phyloP scores from a whole-genome alignment of 2,888 invertebrate species.

The Brachyopa scutellaris region DNA sequence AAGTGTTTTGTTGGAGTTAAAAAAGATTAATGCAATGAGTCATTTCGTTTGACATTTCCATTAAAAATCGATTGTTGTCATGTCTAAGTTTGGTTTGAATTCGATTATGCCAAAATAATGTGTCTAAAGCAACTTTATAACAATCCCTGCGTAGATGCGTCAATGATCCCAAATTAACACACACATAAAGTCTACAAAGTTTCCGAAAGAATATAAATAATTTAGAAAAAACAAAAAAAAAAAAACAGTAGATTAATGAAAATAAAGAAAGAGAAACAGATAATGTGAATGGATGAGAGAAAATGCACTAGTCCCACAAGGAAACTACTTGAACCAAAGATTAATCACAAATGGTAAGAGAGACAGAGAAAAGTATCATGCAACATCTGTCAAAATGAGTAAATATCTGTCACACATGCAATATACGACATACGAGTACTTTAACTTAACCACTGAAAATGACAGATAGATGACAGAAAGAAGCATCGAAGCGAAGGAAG shows the following conservation, averaged over 20 bases:
- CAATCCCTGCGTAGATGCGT: constrained; percentile 18
- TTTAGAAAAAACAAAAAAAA: neutral
- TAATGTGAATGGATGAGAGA: constrained; percentile 33
- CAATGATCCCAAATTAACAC: neutral
- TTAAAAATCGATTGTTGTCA: constrained; percentile 8
- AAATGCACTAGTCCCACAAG: constrained; percentile 28
- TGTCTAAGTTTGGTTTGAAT: constrained; percentile 31
- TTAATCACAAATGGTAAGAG: constrained; percentile 20
- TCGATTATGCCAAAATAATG: constrained; percentile 12
- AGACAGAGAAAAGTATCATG: constrained; percentile 33
- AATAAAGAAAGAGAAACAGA: constrained; percentile 50
- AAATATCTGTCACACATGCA: constrained; percentile 40
- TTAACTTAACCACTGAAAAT: neutral
- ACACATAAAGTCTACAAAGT: neutral
- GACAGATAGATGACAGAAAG: neutral
- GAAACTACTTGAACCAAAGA: constrained; percentile 12
- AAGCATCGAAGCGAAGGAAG: constrained; percentile 24
- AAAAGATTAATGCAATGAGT: constrained; percentile 4
- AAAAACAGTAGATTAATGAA: constrained; percentile 46
- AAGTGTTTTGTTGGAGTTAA: no score
- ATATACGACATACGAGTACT: no score
- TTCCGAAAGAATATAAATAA: neutral
- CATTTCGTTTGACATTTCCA: constrained; percentile 44
- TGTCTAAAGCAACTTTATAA: constrained; percentile 31
- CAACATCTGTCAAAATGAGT: constrained; percentile 39